These are phyloP conservation scores for Bathynomus jamesi DNA, from an alignment of 1,140 invertebrate species.

Conservation along the genomic window DNA sequence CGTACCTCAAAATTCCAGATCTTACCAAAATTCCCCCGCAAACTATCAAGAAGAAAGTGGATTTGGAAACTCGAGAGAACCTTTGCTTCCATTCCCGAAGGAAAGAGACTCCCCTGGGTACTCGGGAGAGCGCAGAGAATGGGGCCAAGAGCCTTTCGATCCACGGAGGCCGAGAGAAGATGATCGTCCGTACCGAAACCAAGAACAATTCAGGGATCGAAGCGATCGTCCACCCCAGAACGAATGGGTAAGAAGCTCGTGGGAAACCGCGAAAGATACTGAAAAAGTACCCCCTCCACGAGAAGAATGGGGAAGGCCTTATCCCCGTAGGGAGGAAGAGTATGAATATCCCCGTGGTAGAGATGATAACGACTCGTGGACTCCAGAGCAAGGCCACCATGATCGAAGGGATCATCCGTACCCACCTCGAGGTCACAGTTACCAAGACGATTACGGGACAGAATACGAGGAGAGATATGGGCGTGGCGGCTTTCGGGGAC, in stretches of 20 bases:
- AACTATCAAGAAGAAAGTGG: no score
- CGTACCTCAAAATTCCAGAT: background rate
- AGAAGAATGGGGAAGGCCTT: no score
- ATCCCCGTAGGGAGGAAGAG: no score
- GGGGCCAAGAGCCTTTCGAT: no score
- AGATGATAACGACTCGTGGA: no score
- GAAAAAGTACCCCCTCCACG: no score
- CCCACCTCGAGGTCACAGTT: slow-evolving; percentile 4
- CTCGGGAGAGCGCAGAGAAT: no score
- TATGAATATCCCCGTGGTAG: no score
- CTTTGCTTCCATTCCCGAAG: background rate
- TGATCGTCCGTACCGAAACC: background rate
- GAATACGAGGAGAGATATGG: slow-evolving; percentile 15
- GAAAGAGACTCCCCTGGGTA: background rate
- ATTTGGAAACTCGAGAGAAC: background rate
- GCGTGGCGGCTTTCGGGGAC: slow-evolving; percentile 15
- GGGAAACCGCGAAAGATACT: no score
- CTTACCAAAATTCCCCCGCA: background rate
- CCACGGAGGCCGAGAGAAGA: background rate
- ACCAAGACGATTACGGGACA: slow-evolving; percentile 8
- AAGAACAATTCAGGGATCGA: background rate
- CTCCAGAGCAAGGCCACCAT: no score
- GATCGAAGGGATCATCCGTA: slow-evolving; percentile 2
- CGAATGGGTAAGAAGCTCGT: background rate
- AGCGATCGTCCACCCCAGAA: background rate